These are phyloP conservation scores for Helicoverpa assulta DNA, from an alignment of 2,888 invertebrate genomes.

Conservation along the genomic window DNA sequence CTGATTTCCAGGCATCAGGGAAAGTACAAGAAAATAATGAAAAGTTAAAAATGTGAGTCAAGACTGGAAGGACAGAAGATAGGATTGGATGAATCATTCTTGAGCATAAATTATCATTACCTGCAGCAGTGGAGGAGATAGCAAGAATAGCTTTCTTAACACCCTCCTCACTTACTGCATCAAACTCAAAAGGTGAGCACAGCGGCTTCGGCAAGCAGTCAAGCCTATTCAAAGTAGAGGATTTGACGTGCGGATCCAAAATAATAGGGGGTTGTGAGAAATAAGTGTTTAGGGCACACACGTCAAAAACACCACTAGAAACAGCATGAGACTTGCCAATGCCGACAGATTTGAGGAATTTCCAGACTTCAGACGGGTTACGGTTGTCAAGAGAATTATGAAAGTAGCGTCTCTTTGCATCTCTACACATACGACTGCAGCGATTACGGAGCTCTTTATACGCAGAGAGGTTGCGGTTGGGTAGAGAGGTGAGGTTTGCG, in stretches of 20 bases:
- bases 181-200: neutral
- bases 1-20: too few relatives aligned
- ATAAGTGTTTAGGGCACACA: neutral
- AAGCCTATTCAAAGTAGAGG: neutral
- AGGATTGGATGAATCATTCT: neutral
- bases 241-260: neutral
- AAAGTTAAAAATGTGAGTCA: too few relatives aligned
- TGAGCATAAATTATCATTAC: conserved; percentile 1
- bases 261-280: neutral
- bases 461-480: neutral
- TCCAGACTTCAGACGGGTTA: conserved; percentile 5
- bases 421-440: conserved; percentile 2
- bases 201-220: neutral
- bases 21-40: too few relatives aligned
- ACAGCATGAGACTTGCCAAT: neutral
- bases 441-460: neutral
- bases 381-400: neutral
- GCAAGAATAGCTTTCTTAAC: too few relatives aligned
- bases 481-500: too few relatives aligned
- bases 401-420: conserved; percentile 10
- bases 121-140: neutral
- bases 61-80: neutral
- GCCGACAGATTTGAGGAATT: conserved; percentile 1
- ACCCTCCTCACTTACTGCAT: too few relatives aligned
- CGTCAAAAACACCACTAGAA: too few relatives aligned